Percentiles rank a stretch among this genome's conserved stretches.
phyloP scores from a whole-genome alignment of 2,888 invertebrate genomes.

The Ligdia adustata region DNA sequence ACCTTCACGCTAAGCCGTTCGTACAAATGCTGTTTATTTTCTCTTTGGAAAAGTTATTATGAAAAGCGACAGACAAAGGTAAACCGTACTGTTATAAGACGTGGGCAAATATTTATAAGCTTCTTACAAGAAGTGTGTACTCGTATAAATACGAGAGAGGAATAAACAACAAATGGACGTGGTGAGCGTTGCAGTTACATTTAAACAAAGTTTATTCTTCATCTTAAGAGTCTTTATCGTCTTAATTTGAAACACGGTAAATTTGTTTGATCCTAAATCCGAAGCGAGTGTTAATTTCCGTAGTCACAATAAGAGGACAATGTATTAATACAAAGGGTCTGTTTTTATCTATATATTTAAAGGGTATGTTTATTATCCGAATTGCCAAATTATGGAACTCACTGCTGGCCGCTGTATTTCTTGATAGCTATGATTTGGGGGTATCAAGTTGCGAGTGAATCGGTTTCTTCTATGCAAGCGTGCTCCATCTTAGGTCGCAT shows the following conservation, averaged over 20 bases:
- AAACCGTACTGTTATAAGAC: conserved; percentile 35
- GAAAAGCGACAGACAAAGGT: conserved; percentile 41
- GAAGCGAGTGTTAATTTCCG: too few relatives aligned
- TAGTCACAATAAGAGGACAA: too few relatives aligned
- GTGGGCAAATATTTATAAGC: conserved; percentile 27
- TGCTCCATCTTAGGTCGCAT: too few relatives aligned
- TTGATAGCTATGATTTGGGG: too few relatives aligned
- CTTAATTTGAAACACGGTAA: background rate
- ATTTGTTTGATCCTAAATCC: too few relatives aligned
- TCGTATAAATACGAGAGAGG: conserved; percentile 19
- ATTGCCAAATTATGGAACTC: too few relatives aligned
- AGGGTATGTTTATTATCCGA: too few relatives aligned
- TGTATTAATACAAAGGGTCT: too few relatives aligned
- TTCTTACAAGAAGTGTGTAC: conserved; percentile 10
- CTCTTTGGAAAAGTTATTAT: conserved; percentile 42
- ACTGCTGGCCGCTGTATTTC: too few relatives aligned
- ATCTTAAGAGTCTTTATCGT: conserved; percentile 3
- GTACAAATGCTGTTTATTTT: conserved; percentile 51
- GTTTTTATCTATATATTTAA: too few relatives aligned
- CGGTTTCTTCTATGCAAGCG: too few relatives aligned
- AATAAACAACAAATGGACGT: conserved; percentile 22
- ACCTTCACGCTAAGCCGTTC: conserved; percentile 49
- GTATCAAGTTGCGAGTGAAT: too few relatives aligned
- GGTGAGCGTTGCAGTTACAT: conserved; percentile 7
- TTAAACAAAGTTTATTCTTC: conserved; percentile 7